Conservation (phyloP, 2,888 invertebrate species). For the Gandaritis pyraliata region DNA sequence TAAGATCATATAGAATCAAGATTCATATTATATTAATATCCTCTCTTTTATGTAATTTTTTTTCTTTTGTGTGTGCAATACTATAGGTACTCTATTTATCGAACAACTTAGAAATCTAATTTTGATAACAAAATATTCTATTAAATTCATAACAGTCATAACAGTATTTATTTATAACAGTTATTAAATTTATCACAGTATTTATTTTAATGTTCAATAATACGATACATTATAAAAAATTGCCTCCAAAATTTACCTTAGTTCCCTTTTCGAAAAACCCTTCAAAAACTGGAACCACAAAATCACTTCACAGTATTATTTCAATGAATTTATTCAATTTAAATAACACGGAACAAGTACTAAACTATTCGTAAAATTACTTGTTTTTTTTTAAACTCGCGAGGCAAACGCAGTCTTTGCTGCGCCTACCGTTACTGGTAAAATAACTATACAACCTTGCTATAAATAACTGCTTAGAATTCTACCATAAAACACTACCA, state of each 20-base stretch:
- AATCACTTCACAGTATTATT: conserved; percentile 59
- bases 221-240: background rate
- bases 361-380: conserved; percentile 63
- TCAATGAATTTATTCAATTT: conserved; percentile 50
- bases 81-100: too few species aligned
- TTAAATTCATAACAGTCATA: too few species aligned
- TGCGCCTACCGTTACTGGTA: conserved; percentile 64
- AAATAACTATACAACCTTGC: conserved; percentile 53
- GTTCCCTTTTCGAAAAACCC: conserved; percentile 48
- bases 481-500: conserved; percentile 42
- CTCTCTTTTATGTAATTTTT: too few species aligned
- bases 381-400: conserved; percentile 51
- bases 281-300: conserved; percentile 55
- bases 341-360: conserved; percentile 60
- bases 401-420: conserved; percentile 58
- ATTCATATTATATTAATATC: too few species aligned
- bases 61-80: too few species aligned
- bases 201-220: too few species aligned
- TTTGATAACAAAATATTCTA: too few species aligned
- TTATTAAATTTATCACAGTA: too few species aligned
- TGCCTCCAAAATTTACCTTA: conserved; percentile 22
- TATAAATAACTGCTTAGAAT: conserved; percentile 40
- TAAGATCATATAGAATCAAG: too few species aligned
- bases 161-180: too few species aligned
- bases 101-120: too few species aligned